Conservation (phyloP, 1,140 invertebrate species). For the Euglossa dilemma region DNA sequence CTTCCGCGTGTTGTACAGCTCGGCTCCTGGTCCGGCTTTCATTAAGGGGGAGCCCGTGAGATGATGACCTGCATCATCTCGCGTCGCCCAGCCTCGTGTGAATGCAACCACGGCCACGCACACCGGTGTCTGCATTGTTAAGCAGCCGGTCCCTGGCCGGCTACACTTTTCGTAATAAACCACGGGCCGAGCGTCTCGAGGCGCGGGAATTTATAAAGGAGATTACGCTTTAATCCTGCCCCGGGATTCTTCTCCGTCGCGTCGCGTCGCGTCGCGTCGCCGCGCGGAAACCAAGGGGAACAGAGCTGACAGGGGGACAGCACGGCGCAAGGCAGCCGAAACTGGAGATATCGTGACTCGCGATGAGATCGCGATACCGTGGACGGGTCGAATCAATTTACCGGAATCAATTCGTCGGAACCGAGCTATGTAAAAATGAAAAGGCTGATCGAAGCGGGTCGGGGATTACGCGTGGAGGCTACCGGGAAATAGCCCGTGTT, state of each 20-base stretch:
- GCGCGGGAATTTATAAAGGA: conserved; percentile 17
- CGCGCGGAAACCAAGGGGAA: neutral
- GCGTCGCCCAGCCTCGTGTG: conserved; percentile 38
- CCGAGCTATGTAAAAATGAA: neutral
- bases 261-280: neutral
- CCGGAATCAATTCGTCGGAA: neutral
- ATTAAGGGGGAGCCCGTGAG: conserved; percentile 61
- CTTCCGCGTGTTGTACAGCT: conserved; percentile 40
- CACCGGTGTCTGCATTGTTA: conserved; percentile 30
- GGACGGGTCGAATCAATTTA: conserved; percentile 7
- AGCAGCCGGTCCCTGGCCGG: conserved; percentile 8
- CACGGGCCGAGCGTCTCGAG: neutral
- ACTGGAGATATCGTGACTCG: neutral
- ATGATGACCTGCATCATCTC: conserved; percentile 68
- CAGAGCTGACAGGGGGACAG: neutral
- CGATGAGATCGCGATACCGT: conserved; percentile 4
- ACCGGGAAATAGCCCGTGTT: neutral
- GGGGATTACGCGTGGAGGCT: neutral
- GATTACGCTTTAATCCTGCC: conserved; percentile 25
- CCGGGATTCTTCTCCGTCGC: neutral
- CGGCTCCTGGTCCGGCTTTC: conserved; percentile 60
- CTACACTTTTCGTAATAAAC: conserved; percentile 21
- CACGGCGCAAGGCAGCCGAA: neutral
- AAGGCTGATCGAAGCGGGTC: neutral
- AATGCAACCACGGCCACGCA: neutral